phyloP scores from a whole-genome alignment of 2,797 vertebrate genomes.

The Cirrhinus molitorella region DNA sequence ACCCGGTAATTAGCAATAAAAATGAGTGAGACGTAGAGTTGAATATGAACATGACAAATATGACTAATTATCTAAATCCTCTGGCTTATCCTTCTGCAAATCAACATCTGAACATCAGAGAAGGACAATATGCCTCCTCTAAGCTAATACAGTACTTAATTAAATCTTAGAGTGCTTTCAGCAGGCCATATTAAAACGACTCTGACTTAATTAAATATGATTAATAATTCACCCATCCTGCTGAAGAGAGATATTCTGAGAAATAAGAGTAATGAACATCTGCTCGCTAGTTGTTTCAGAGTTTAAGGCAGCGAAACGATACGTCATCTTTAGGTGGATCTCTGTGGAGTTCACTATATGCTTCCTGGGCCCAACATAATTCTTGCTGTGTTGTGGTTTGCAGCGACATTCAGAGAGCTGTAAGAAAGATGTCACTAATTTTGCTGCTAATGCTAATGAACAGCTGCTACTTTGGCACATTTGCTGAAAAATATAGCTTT shows the following conservation, averaged over 20 bases:
- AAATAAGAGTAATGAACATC: constrained; percentile 50
- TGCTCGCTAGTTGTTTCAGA: not conserved
- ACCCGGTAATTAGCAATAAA: constrained; percentile 34
- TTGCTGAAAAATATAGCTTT: not conserved
- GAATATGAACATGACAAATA: constrained; percentile 41
- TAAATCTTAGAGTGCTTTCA: constrained; percentile 51
- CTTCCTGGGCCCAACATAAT: not conserved
- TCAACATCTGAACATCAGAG: constrained; percentile 40
- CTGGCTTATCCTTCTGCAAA: constrained; percentile 43
- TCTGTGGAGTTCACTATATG: constrained; percentile 8
- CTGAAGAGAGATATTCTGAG: constrained; percentile 42
- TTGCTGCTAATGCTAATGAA: not conserved
- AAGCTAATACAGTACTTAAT: constrained; percentile 63
- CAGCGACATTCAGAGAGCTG: not conserved
- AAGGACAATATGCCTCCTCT: constrained; percentile 51
- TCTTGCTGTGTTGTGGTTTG: not conserved
- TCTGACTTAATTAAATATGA: constrained; percentile 59
- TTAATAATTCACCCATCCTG: constrained; percentile 51
- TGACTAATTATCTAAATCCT: constrained; percentile 34
- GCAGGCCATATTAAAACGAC: constrained; percentile 55
- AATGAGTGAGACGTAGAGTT: constrained; percentile 17
- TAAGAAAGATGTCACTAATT: not conserved
- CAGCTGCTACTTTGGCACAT: not conserved
- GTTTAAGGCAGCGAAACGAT: not conserved
- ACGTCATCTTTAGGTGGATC: constrained; percentile 5